phyloP scores from a whole-genome alignment of 2,113 vertebrate genomes.

The Irena cyanogastra region DNA sequence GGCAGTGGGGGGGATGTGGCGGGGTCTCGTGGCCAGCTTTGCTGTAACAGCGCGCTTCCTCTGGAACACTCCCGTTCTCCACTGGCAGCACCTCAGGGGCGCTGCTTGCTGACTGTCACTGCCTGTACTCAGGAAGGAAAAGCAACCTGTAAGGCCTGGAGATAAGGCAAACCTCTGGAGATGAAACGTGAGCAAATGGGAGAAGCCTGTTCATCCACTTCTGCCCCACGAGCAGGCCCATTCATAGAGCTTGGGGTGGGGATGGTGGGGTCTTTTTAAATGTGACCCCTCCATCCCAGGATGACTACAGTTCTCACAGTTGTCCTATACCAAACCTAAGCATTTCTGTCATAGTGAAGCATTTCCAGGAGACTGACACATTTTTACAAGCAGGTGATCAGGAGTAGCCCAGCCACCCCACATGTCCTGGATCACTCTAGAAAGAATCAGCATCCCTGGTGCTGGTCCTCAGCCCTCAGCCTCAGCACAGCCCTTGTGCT shows the following conservation, averaged over 20 bases:
- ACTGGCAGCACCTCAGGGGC: background rate
- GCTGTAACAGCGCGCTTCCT: fast-evolving
- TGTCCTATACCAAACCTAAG: background rate
- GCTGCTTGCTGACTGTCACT: background rate
- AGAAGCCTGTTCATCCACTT: background rate
- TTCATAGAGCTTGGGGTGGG: background rate
- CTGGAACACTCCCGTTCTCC: background rate
- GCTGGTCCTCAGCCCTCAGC: background rate
- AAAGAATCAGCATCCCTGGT: background rate
- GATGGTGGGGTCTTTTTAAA: background rate
- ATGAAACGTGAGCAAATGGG: fast-evolving
- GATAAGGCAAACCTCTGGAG: background rate
- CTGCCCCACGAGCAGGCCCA: fast-evolving
- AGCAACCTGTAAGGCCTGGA: background rate
- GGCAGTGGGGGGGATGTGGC: fast-evolving
- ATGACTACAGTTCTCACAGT: background rate
- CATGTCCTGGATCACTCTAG: background rate
- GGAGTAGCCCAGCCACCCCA: background rate
- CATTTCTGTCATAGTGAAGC: background rate
- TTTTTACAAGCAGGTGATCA: background rate
- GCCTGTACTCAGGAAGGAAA: background rate
- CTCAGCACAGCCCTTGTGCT: background rate
- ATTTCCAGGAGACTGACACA: background rate
- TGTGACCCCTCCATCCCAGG: fast-evolving
- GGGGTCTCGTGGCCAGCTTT: background rate